Evolutionary conservation across 2,888 invertebrate genomes (phyloP).

Genomic region (Laothoe populi): DNA sequence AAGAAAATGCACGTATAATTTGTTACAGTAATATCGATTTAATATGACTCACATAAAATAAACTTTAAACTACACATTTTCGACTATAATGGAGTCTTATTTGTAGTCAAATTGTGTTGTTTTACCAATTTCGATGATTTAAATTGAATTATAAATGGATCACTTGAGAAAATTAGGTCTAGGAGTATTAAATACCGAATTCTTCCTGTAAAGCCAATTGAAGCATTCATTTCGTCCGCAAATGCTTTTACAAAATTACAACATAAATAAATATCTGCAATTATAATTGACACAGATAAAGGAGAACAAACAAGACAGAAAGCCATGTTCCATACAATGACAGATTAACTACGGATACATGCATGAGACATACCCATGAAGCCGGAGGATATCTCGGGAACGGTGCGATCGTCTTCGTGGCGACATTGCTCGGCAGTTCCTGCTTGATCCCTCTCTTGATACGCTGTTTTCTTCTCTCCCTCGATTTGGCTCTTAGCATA

Average conservation of each 20-base stretch:
- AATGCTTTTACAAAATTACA: background rate
- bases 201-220: background rate
- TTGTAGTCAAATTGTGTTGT: background rate
- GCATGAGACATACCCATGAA: conserved; percentile 86
- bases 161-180: no score
- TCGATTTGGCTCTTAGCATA: conserved; percentile 95
- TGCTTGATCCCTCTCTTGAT: conserved; percentile 89
- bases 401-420: conserved; percentile 93
- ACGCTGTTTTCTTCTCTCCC: conserved; percentile 92
- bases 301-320: conserved; percentile 6
- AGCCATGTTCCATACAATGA: background rate
- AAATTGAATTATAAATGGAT: background rate
- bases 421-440: conserved; percentile 94
- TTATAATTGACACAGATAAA: background rate
- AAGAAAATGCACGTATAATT: conserved; percentile 1
- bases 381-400: conserved; percentile 94
- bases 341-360: background rate
- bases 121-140: background rate
- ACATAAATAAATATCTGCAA: background rate
- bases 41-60: background rate
- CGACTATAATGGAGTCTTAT: background rate
- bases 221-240: background rate
- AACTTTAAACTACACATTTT: background rate
- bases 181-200: no score
- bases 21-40: background rate